Base-by-base conservation (phyloP, 2,113 vertebrate genomes). In the Thymallus thymallus region DNA sequence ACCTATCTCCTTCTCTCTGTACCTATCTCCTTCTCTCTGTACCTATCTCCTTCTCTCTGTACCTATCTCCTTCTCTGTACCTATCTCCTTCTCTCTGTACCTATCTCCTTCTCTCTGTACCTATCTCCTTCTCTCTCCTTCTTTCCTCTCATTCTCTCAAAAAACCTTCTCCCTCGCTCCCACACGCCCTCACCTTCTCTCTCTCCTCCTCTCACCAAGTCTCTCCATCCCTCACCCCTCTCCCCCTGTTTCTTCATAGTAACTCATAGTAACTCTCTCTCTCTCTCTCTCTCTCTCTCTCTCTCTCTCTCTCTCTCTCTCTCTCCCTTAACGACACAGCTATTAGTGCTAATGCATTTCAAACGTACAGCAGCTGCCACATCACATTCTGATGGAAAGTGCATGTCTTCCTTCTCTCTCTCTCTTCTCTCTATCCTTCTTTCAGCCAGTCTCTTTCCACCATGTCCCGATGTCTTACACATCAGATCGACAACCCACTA, bases 321-420 rank as follows among this genome's bases (percentile, higher is more conserved):
- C 87, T 89, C 88, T 88, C 80, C 88, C 88, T 91, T 96, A 94
- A 96, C 93, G 94, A 94, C 88, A 92, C 91, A 88, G 92, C 95
- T 94, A 95, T 96, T 94, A 96, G 94, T 89, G 82, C 93, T 95
- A 96, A 95, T 94, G 95, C 94, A 93, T 95, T 86, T 87, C 93
- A 93, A 94, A 95, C 92, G 82, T 92, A 93, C 91, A 90, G 93
- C 95, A 94, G 93, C 94, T 95, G 94, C 91, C 84, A 89, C 88
- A 75, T 89, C 81, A 85, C 89, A 90, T 91, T 92, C 82, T 88
- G 90, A 92, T 86, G 90, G 91, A 91, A 92, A 93, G 92, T 84
- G 86, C 88, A 85, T 51, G 81, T 89, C 89, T 88, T 90, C 80
- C 10, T 29, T 78, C 73, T 75, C n/a, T 76, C 72, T 61, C 26